Conservation (phyloP, 2,888 invertebrate genomes). For the Trachelus troglodyta region DNA sequence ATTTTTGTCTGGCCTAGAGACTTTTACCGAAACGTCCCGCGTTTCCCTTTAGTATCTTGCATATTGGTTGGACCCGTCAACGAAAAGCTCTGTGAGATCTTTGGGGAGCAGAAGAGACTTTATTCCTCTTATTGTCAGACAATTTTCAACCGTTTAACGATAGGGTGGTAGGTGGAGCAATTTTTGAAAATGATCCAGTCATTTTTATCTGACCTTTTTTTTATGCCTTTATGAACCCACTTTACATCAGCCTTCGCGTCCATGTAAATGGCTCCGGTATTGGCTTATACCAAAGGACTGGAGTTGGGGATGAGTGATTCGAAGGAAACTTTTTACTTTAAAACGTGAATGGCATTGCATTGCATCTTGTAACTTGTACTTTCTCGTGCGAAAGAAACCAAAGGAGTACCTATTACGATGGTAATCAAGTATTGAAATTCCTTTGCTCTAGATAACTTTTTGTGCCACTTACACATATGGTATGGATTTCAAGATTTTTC, state of each 20-base stretch:
- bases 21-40: background rate
- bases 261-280: background rate
- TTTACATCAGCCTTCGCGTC: background rate
- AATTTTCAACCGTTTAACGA: background rate
- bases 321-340: background rate
- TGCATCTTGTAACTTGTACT: background rate
- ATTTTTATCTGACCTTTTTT: background rate
- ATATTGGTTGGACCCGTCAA: background rate
- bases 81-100: background rate
- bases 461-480: background rate
- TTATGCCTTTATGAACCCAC: background rate
- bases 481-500: background rate
- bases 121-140: background rate
- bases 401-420: background rate
- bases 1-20: background rate
- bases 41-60: background rate
- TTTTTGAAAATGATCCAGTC: background rate
- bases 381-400: background rate
- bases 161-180: background rate
- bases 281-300: no score
- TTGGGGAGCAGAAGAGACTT: background rate
- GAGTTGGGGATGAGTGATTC: no score
- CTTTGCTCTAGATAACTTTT: background rate
- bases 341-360: background rate
- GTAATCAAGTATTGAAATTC: background rate